These are phyloP conservation scores for Helleia helle DNA, from an alignment of 2,888 invertebrate genomes.

Conservation along the genomic window DNA sequence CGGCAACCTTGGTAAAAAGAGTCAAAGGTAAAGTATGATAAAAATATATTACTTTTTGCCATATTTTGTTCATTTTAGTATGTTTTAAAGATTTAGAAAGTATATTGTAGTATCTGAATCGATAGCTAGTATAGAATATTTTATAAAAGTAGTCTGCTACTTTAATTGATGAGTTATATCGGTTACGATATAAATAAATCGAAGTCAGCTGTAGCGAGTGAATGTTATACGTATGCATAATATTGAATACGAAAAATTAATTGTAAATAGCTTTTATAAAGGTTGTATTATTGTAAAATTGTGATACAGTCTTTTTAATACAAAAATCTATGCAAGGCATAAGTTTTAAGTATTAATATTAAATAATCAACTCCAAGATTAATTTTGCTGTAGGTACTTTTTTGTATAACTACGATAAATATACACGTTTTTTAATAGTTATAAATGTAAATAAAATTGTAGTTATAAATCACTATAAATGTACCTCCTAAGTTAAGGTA, in stretches of 20 bases:
- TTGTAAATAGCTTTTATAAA: slow-evolving; percentile 16
- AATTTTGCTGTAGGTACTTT: no score
- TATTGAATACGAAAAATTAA: slow-evolving; percentile 21
- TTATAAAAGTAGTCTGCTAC: slow-evolving; percentile 1
- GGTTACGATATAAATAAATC: slow-evolving; percentile 31
- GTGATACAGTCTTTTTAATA: no score
- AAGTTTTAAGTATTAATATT: no score
- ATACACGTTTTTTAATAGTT: no score
- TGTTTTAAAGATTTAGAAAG: slow-evolving; percentile 32
- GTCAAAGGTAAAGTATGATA: slow-evolving; percentile 47
- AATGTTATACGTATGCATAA: slow-evolving; percentile 29
- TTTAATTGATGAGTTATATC: slow-evolving; percentile 13
- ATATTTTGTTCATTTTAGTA: slow-evolving; percentile 61
- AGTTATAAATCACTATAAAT: no score
- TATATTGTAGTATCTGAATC: slow-evolving; percentile 1
- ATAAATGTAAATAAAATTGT: no score
- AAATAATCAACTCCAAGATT: no score
- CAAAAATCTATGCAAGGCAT: no score
- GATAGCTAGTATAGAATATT: slow-evolving; percentile 6
- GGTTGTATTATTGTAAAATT: neutral
- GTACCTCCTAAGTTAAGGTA: no score
- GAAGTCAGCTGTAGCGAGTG: slow-evolving; percentile 28
- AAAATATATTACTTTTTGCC: slow-evolving; percentile 54
- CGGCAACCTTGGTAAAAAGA: slow-evolving; percentile 37
- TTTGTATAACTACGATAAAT: no score